These are phyloP conservation scores for Astur gentilis DNA, from an alignment of 2,113 vertebrate genomes.

Conservation along the genomic window DNA sequence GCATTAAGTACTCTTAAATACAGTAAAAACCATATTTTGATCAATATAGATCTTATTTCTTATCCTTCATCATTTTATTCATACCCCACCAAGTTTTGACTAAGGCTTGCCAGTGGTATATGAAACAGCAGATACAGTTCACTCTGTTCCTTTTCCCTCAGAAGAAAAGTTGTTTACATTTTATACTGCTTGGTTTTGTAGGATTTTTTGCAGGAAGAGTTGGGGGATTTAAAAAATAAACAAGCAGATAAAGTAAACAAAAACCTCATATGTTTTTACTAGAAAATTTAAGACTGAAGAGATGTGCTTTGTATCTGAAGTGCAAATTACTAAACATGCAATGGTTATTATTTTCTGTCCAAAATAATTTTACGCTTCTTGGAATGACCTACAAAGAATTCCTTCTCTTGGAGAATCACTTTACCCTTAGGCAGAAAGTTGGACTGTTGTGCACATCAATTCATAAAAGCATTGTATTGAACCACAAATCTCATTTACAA, in stretches of 20 bases:
- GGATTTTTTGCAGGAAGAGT: background rate
- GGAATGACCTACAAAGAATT: background rate
- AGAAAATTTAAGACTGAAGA: background rate
- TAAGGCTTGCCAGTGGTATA: background rate
- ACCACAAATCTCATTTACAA: background rate
- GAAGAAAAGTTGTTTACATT: background rate
- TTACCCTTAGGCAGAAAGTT: background rate
- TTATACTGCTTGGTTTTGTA: background rate
- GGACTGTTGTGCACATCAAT: background rate
- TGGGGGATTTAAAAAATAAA: background rate
- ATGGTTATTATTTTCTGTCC: background rate
- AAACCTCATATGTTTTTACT: background rate
- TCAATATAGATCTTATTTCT: background rate
- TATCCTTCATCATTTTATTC: background rate
- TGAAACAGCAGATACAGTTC: background rate
- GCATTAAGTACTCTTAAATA: background rate
- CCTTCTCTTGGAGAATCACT: background rate
- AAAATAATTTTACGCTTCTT: background rate
- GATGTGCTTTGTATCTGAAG: background rate
- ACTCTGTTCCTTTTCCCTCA: background rate
- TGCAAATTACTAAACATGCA: background rate
- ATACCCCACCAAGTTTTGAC: background rate
- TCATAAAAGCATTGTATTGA: background rate
- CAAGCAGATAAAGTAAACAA: background rate
- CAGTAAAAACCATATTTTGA: background rate